Evolutionary conservation across 2,888 invertebrate genomes (phyloP), one percentile per base, ranked within the genome.

Genomic region (Lithodes maja): DNA sequence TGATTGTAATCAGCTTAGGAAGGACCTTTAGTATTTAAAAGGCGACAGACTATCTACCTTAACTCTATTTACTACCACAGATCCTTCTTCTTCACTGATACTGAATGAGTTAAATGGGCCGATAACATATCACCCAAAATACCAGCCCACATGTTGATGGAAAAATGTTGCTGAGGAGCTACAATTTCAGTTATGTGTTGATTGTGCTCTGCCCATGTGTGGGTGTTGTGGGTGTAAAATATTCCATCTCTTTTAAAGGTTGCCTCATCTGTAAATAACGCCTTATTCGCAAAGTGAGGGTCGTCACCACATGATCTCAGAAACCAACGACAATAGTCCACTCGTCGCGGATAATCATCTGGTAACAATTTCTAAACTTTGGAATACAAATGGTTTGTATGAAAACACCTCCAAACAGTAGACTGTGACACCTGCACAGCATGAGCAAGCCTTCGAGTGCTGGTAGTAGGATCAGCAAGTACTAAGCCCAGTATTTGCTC

Each of bases 391-490:
- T 74, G 5, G 74, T 74, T 74, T 74, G 74, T 74, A 74, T 74
- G 74, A 74, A 33, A n/a, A 74, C 74, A 74, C 74, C 74, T n/a
- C 74, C 74, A 74, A 74, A 74, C 12, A 33, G 74, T 74, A 74
- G 74, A 74, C 74, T 74, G 74, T 61, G 61, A 74, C 74, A 74
- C n/a, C 74, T 74, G 74, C 74, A 74, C 74, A 74, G 74, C 74
- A 74, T 33, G 74, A 74, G 74, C 74, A 74, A 74, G 5, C 74
- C 74, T 15, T 74, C 74, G 74, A 74, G 74, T 74, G 74, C 33
- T 74, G 74, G 74, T 74, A n/a, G 17, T 17, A 74, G 74, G 74
- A 15, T 74, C 74, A n/a, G 74, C 74, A 74, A 15, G 61, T 61
- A 61, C 12, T n/a, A 15, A 33, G 74, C n/a, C 74, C 74, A 74